phyloP scores from a whole-genome alignment of 2,113 vertebrate genomes.

The Pituophis catenifer region DNA sequence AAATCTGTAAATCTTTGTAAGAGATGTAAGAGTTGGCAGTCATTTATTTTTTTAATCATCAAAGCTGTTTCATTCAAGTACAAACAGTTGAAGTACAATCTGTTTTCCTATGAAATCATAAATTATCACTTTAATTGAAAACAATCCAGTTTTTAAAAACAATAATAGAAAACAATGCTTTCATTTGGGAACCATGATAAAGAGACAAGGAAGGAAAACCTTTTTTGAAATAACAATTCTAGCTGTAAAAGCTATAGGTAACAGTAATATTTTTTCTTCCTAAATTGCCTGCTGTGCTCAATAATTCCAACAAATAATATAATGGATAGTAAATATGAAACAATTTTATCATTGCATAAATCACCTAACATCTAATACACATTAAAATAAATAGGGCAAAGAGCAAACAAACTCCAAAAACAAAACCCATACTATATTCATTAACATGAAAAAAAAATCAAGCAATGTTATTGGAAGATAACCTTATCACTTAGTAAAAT shows the following conservation, averaged over 20 bases:
- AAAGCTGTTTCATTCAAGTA: neutral
- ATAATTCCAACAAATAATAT: neutral
- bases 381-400: neutral
- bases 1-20: neutral
- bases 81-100: neutral
- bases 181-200: neutral
- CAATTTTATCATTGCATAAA: neutral
- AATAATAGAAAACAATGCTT: neutral
- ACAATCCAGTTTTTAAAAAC: neutral
- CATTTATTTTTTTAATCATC: neutral
- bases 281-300: too few species aligned
- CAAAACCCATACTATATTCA: neutral
- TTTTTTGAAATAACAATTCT: neutral
- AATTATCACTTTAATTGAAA: neutral
- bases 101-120: neutral
- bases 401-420: neutral
- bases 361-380: neutral
- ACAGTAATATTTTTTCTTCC: neutral
- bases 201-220: neutral
- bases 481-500: neutral
- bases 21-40: neutral
- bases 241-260: neutral
- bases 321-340: neutral
- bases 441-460: neutral
- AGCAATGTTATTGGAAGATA: neutral